Evolutionary conservation across 2,888 invertebrate genomes (phyloP).

Genomic region (Rugalucina vietnamica): DNA sequence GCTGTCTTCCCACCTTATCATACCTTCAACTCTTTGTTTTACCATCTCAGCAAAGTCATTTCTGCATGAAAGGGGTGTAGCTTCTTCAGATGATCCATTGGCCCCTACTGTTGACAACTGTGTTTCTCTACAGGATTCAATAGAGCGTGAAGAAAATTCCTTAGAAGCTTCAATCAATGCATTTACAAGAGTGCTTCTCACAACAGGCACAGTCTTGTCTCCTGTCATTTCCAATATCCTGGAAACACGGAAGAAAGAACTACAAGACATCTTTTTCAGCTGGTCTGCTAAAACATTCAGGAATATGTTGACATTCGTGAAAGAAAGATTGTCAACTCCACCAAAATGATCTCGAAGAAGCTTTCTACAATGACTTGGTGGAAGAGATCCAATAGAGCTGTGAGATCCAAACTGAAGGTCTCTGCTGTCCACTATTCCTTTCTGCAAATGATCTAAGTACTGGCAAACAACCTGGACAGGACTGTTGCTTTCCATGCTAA

Average conservation of each 20-base stretch:
- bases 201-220: not conserved
- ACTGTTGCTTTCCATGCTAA: conserved; percentile 61
- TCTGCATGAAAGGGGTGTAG: not conserved
- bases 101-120: conserved; percentile 29
- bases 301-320: conserved; percentile 59
- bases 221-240: conserved; percentile 54
- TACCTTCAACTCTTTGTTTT: conserved; percentile 55
- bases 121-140: conserved; percentile 36
- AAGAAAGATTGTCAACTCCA: conserved; percentile 51
- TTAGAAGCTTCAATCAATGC: conserved; percentile 47
- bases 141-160: conserved; percentile 54
- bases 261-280: conserved; percentile 69
- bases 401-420: conserved; percentile 55
- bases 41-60: conserved; percentile 24
- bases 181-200: conserved; percentile 42
- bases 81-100: not conserved
- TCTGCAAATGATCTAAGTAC: conserved; percentile 53
- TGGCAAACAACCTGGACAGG: conserved; percentile 70
- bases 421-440: conserved; percentile 44
- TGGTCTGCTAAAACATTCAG: conserved; percentile 71
- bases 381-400: conserved; percentile 42
- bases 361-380: conserved; percentile 33
- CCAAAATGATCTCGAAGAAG: conserved; percentile 54
- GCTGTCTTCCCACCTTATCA: conserved; percentile 72
- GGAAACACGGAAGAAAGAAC: conserved; percentile 62